phyloP scores from a whole-genome alignment of 2,888 invertebrate species.

The Zygaena filipendulae region DNA sequence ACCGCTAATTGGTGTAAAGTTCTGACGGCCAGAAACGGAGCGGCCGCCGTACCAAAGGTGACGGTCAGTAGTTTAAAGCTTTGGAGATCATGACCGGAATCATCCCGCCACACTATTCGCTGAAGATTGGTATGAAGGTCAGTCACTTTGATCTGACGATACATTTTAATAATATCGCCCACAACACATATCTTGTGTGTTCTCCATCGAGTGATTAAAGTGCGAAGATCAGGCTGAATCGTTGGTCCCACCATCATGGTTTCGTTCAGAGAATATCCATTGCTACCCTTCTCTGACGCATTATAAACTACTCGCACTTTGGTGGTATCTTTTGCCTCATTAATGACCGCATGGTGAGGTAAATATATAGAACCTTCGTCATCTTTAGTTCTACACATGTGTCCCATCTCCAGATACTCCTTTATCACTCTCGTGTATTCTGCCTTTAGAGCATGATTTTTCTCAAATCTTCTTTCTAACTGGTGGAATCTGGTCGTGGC shows the following conservation, averaged over 20 bases:
- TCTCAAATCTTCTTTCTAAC: no score
- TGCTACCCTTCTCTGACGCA: conserved; percentile 6
- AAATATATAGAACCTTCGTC: no score
- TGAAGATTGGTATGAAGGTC: conserved; percentile 17
- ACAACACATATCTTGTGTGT: conserved; percentile 15
- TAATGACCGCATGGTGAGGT: no score
- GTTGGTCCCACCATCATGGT: conserved; percentile 14
- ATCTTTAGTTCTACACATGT: no score
- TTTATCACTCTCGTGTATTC: no score
- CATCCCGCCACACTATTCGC: conserved; percentile 19
- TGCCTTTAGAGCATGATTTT: no score
- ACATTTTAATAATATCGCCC: conserved; percentile 21
- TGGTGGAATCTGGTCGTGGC: no score
- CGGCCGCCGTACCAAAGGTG: conserved; percentile 17
- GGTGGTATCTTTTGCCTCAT: no score
- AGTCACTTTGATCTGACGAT: conserved; percentile 15
- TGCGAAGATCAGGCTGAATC: conserved; percentile 17
- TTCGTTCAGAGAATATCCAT: conserved; percentile 16
- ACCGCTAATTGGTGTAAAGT: conserved; percentile 15
- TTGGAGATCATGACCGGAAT: conserved; percentile 8
- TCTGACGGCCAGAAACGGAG: conserved; percentile 18
- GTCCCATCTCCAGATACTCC: no score
- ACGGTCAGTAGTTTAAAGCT: conserved; percentile 14
- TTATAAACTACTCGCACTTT: no score
- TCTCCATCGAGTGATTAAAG: conserved; percentile 14